Evolutionary conservation across 2,888 invertebrate genomes (phyloP), one percentile per base, ranked within the genome.

Genomic region (Lasioglossum malachurum): DNA sequence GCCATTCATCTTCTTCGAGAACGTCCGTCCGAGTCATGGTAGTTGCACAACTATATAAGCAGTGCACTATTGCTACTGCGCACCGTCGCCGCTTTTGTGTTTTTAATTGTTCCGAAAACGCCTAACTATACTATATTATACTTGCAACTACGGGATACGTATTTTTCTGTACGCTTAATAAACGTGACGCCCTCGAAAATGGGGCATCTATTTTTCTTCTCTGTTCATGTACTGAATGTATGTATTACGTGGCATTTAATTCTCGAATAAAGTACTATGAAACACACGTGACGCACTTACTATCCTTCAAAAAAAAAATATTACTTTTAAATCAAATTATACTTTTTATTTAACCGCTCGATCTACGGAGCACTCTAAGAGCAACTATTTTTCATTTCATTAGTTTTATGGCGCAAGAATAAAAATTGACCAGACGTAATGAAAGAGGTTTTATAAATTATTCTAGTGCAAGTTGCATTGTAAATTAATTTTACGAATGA

Each of bases 1-100:
- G 69, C 49, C 60, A 41, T 67, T 49, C 46, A 44, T 46, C 57
- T 23, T 41, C 38, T 79, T 53, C 60, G 49, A 76, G 60, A 57
- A 72, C 38, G 71, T 86, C 86, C 86, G 82, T 87, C 86, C 86
- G 81, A 76, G n/a, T 85, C 75, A 64, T 38, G 31, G 53, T 41
- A n/a, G 53, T 31, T 23, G 44, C 44, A 41, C 77, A 64, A 78
- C 16, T n/a, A 31, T 64, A 64, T 64, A 31, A 41, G 67, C 64
- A 69, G 57, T 64, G 75, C 85, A 85, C 78, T 46, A 60, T 53
- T 60, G 44, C 23, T 49, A 35, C 49, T 44, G 27, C 53, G 60
- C 64, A 75, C 46, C 10, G 74, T 64, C 60, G 75, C 75, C 31
- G 64, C 64, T 64, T 64, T 31, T 80, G 80, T 19, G 23, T 49